A percentile compares a stretch with the other conserved stretches of the same genome.
Conservation (phyloP, 2,888 invertebrate species). For the Lacanobia oleracea region DNA sequence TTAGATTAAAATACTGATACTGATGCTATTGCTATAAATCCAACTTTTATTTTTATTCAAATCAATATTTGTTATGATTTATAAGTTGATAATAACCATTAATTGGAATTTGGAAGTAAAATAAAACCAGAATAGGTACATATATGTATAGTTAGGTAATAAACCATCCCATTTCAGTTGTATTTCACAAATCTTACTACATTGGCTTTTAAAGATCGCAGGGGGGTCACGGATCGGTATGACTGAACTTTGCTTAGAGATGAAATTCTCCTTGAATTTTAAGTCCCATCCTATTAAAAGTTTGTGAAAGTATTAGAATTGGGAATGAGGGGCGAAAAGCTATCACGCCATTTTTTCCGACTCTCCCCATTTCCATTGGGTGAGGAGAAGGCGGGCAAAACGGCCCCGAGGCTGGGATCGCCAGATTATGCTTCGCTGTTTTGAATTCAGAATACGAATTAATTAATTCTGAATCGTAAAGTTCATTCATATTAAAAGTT, state of each 20-base stretch:
- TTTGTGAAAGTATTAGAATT: conserved; percentile 89
- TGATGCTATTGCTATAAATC: not conserved
- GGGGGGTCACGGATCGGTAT: conserved; percentile 58
- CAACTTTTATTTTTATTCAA: not conserved
- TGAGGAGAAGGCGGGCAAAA: conserved; percentile 66
- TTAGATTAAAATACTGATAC: not conserved
- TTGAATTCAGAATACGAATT: conserved; percentile 81
- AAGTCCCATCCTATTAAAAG: conserved; percentile 90
- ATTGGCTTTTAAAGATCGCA: conserved; percentile 46
- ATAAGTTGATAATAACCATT: no score
- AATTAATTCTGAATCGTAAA: conserved; percentile 78
- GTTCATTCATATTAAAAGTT: conserved; percentile 76
- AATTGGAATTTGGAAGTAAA: not conserved
- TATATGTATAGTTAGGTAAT: not conserved
- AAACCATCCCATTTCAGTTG: not conserved
- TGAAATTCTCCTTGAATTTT: conserved; percentile 87
- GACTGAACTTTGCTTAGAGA: conserved; percentile 81
- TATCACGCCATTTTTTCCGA: conserved; percentile 85
- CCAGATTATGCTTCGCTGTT: conserved; percentile 82
- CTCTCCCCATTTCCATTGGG: conserved; percentile 74
- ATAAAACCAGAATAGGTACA: not conserved
- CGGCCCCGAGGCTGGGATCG: conserved; percentile 74
- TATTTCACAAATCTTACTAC: conserved; percentile 36
- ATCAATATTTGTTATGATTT: not conserved
- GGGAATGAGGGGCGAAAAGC: conserved; percentile 89